These are phyloP conservation scores for Perdix hodgsoniae DNA, from an alignment of 2,797 vertebrate genomes.

Conservation along the genomic window DNA sequence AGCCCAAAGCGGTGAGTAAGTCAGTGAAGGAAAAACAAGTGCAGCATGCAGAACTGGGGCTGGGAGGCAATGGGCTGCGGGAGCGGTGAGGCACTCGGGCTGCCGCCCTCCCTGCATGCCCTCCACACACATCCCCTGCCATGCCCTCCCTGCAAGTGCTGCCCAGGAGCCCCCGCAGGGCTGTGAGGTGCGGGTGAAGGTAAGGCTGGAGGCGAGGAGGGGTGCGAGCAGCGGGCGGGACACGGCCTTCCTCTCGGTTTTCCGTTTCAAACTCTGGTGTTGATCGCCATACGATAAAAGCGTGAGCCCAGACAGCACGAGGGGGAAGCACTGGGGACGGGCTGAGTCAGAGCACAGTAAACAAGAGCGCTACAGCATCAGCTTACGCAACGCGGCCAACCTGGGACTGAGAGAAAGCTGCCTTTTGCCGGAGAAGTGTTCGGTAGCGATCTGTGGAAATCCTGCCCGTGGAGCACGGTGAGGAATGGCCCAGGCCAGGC, in stretches of 20 bases:
- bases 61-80: not conserved
- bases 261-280: fast-evolving
- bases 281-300: not conserved
- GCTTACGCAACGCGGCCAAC: not conserved
- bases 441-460: not conserved
- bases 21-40: constrained; percentile 73
- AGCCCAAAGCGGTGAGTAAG: constrained; percentile 76
- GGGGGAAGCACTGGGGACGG: not conserved
- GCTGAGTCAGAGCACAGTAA: not conserved
- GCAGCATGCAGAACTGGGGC: not conserved
- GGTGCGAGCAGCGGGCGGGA: not conserved
- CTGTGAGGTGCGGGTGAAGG: not conserved
- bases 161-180: too few species aligned
- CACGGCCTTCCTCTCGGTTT: not conserved
- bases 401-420: not conserved
- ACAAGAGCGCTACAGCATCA: not conserved
- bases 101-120: too few species aligned
- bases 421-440: fast-evolving
- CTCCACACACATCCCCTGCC: too few species aligned
- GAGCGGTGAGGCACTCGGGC: not conserved
- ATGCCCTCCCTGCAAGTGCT: too few species aligned
- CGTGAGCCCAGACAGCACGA: fast-evolving
- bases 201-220: not conserved
- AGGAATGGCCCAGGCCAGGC: not conserved
- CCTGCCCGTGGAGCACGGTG: not conserved